A percentile compares a stretch with the other conserved stretches of the same genome.
Conservation (phyloP, 2,797 vertebrate genomes). For the Chromobotia macracanthus region DNA sequence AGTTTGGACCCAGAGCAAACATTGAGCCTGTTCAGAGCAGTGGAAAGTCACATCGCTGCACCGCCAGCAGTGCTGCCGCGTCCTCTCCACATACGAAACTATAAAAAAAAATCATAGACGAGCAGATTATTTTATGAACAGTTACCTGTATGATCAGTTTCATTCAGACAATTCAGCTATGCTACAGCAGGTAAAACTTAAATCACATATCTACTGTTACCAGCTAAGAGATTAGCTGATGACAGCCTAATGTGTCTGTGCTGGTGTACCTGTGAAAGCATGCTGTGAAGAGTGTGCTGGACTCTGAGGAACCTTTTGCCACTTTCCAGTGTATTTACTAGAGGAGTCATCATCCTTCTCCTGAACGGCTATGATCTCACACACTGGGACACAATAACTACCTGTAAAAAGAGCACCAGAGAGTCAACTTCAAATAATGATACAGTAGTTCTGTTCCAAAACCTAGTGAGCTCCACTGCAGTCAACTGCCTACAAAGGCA, state of each 20-base stretch:
- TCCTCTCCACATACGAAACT: slow-evolving; percentile 86
- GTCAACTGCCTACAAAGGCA: neutral
- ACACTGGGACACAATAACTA: slow-evolving; percentile 74
- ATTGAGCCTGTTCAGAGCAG: slow-evolving; percentile 76
- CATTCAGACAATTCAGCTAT: neutral
- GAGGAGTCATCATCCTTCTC: slow-evolving; percentile 73
- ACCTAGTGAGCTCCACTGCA: neutral
- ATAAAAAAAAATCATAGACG: slow-evolving; percentile 35
- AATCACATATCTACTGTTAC: neutral
- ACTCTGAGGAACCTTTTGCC: slow-evolving; percentile 80
- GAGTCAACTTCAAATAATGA: slow-evolving; percentile 1
- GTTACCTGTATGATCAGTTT: neutral
- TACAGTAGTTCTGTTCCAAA: neutral
- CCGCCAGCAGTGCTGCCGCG: slow-evolving; percentile 82
- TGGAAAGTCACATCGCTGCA: slow-evolving; percentile 84
- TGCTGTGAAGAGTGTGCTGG: slow-evolving; percentile 69
- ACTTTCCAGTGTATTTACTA: slow-evolving; percentile 70
- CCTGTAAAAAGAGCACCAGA: slow-evolving; percentile 62
- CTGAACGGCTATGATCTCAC: slow-evolving; percentile 86
- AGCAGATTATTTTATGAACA: slow-evolving; percentile 16
- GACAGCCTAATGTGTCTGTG: neutral
- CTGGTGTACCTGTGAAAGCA: slow-evolving; percentile 85
- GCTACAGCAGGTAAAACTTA: neutral
- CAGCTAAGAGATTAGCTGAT: slow-evolving; percentile 3
- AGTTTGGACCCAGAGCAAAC: slow-evolving; percentile 83